Evolutionary conservation across 2,797 vertebrate species (phyloP), one percentile per base, ranked within the genome.

Genomic region (Alcedo atthis): DNA sequence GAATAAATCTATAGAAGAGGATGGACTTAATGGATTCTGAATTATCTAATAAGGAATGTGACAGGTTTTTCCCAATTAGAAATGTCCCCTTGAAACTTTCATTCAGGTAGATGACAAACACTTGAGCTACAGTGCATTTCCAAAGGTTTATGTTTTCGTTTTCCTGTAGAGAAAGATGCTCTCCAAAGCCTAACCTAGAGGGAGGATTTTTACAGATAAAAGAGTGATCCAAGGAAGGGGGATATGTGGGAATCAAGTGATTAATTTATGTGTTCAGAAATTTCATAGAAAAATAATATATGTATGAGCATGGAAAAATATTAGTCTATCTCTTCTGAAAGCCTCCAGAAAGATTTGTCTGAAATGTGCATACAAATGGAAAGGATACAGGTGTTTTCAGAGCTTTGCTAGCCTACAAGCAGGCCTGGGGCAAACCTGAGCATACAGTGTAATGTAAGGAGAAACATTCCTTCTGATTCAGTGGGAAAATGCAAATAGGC

Each of bases 401-500:
- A 97, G 97, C 96, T 79, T 69, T 85, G 94, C 67, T 91, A 95
- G 97, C 97, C 98, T 92, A 76, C 54, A 89, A 98, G 97, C 95
- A 97, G 97, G 97, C 97, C 97, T 95, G 86, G 97, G 97, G 97
- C 97, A 98, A 97, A 97, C 86, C 94, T 85, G 96, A 95, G 94
- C 93, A 25, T 85, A 49, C 20, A 6, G 90, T 49, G 30, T 95
- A 96, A 90, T 85, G 95, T 95, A 97, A 97, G 1, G 37, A 97
- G 96, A 85, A 97, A 73, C 94, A 87, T 87, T 95, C 84, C 95
- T 97, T 92, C 71, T 89, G 96, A 96, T 94, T 97, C 96, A 96
- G 95, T 92, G 92, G 96, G 94, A 96, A 98, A 97, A 98, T 98
- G 97, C 97, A 97, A 98, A 98, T 97, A 66, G 88, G 93, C 97